These are phyloP conservation scores for Etheostoma spectabile DNA, from an alignment of 2,113 vertebrate genomes.

Conservation along the genomic window DNA sequence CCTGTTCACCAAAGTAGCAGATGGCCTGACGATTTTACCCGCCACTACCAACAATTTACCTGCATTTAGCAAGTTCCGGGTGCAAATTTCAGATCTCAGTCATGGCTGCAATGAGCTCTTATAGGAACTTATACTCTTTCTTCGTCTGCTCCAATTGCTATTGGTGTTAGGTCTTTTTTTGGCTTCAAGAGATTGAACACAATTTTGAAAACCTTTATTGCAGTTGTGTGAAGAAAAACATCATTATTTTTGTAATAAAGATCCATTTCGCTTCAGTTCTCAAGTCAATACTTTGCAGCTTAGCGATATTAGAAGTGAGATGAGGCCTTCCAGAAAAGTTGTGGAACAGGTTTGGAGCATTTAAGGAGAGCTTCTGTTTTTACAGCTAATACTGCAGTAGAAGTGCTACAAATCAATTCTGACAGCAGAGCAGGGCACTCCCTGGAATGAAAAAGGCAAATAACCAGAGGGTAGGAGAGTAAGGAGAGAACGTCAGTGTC, in stretches of 20 bases:
- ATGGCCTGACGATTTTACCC: too few relatives aligned
- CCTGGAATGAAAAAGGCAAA: slow-evolving; percentile 45
- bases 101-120: too few relatives aligned
- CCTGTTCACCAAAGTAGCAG: too few relatives aligned
- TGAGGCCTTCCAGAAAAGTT: not conserved
- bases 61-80: too few relatives aligned
- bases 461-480: slow-evolving; percentile 18
- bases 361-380: slow-evolving; percentile 4
- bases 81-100: too few relatives aligned
- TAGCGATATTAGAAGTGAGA: slow-evolving; percentile 30
- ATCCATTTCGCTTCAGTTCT: slow-evolving; percentile 23
- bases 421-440: slow-evolving; percentile 44
- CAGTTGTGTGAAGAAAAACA: slow-evolving; percentile 1
- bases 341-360: slow-evolving; percentile 32
- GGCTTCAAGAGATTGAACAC: slow-evolving; percentile 23
- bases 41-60: too few relatives aligned
- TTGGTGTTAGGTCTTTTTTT: slow-evolving; percentile 12
- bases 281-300: slow-evolving; percentile 37
- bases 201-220: slow-evolving; percentile 31
- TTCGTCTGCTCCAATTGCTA: not conserved
- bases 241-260: slow-evolving; percentile 35
- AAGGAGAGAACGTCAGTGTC: not conserved
- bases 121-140: not conserved
- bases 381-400: slow-evolving; percentile 19
- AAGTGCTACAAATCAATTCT: slow-evolving; percentile 49